Conservation (phyloP, 2,113 vertebrate genomes). For the Struthidea cinerea region DNA sequence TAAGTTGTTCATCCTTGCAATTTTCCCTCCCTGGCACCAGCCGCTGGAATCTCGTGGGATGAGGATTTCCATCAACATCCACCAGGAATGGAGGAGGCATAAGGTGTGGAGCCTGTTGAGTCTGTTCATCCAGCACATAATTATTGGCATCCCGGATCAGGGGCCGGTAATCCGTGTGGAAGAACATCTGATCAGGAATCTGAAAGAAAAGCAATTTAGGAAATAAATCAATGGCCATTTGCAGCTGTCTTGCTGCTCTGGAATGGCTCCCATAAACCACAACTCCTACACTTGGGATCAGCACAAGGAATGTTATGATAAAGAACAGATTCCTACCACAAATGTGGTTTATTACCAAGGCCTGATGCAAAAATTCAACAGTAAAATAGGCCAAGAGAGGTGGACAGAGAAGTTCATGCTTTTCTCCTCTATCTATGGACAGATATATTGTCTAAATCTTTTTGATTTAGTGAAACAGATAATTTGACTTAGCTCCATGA, state of each 20-base stretch:
- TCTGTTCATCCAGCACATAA: constrained; percentile 97
- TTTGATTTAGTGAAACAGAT: not conserved
- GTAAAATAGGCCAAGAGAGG: not conserved
- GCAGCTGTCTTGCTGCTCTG: constrained; percentile 14
- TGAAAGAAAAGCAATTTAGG: constrained; percentile 44
- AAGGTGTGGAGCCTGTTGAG: constrained; percentile 97
- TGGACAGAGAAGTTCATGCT: not conserved
- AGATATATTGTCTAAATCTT: not conserved
- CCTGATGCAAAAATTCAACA: not conserved
- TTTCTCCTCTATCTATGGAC: not conserved
- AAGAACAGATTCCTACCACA: not conserved
- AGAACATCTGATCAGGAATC: constrained; percentile 99
- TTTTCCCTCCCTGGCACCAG: constrained; percentile 95
- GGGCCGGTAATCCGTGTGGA: constrained; percentile 98
- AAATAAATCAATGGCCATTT: not conserved
- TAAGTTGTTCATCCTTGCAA: constrained; percentile 95
- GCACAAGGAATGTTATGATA: not conserved
- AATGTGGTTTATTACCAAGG: not conserved
- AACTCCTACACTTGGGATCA: not conserved
- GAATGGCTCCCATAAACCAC: not conserved
- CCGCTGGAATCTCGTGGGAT: constrained; percentile 88
- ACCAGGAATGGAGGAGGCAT: constrained; percentile 98
- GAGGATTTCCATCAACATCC: constrained; percentile 96
- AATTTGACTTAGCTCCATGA: not conserved
- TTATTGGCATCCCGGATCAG: constrained; percentile 95